These are phyloP conservation scores for Erebia aethiops DNA, from an alignment of 2,888 invertebrate species.

Conservation along the genomic window DNA sequence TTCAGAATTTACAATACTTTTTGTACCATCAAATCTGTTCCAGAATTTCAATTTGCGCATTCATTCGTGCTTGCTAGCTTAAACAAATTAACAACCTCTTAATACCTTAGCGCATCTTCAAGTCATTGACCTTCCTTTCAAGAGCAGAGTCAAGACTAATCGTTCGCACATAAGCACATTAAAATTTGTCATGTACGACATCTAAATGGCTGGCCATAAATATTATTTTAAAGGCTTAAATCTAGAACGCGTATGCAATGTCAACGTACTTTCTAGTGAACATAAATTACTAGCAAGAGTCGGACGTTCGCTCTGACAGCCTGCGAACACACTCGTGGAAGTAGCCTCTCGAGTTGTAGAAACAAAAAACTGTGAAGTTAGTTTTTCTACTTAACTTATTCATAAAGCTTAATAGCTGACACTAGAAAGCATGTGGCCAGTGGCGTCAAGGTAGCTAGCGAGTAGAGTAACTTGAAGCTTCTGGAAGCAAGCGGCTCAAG, in stretches of 20 bases:
- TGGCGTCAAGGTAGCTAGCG: not conserved
- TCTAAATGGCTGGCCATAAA: constrained; percentile 34
- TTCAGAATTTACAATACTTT: not conserved
- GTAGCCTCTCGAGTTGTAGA: constrained; percentile 6
- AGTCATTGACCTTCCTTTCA: constrained; percentile 27
- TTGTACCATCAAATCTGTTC: not conserved
- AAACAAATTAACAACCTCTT: constrained; percentile 16
- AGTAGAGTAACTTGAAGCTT: no score
- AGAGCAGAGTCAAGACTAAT: constrained; percentile 26
- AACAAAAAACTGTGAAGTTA: constrained; percentile 5
- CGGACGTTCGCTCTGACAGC: constrained; percentile 48
- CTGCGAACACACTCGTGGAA: constrained; percentile 38
- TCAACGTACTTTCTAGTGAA: constrained; percentile 61
- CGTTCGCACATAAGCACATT: constrained; percentile 31
- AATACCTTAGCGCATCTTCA: constrained; percentile 8
- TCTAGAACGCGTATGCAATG: constrained; percentile 38
- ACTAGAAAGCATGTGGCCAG: not conserved
- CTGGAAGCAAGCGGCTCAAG: no score
- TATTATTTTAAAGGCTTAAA: constrained; percentile 38
- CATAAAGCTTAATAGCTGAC: not conserved
- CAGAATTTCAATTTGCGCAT: constrained; percentile 1
- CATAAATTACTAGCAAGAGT: constrained; percentile 48
- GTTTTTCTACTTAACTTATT: not conserved
- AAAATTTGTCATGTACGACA: constrained; percentile 37
- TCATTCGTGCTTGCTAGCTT: constrained; percentile 1